These are phyloP conservation scores for Dicentrarchus labrax DNA, from an alignment of 2,113 vertebrate species.

Conservation along the genomic window DNA sequence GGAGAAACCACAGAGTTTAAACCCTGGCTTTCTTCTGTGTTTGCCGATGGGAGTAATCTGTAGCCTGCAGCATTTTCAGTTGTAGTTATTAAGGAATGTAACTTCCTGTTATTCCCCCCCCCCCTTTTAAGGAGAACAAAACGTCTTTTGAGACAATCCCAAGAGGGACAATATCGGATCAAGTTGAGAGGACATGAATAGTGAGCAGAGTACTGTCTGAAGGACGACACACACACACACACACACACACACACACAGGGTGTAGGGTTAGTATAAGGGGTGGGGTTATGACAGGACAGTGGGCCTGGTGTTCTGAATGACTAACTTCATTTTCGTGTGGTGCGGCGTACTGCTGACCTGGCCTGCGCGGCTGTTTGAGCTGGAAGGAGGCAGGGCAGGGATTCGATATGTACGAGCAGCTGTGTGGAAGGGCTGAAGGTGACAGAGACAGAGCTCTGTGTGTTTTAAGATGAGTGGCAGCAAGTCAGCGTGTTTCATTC, in stretches of 20 bases:
- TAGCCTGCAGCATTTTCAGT: slow-evolving; percentile 31
- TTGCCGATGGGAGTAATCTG: not conserved
- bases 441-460: slow-evolving; percentile 29
- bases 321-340: slow-evolving; percentile 66
- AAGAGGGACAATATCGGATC: slow-evolving; percentile 52
- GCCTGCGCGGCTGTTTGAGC: slow-evolving; percentile 50
- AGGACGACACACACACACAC: slow-evolving; percentile 28
- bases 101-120: slow-evolving; percentile 42
- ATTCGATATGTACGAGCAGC: slow-evolving; percentile 31
- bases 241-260: slow-evolving; percentile 13
- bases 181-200: slow-evolving; percentile 45
- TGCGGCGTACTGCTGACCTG: slow-evolving; percentile 56
- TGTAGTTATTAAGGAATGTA: slow-evolving; percentile 37
- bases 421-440: slow-evolving; percentile 36
- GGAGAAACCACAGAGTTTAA: not conserved
- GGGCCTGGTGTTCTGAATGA: slow-evolving; percentile 73
- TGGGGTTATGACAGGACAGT: slow-evolving; percentile 62
- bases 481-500: not conserved
- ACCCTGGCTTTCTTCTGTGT: slow-evolving; percentile 4
- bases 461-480: not conserved
- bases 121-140: slow-evolving; percentile 48
- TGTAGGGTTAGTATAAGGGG: slow-evolving; percentile 51
- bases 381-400: slow-evolving; percentile 7
- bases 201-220: slow-evolving; percentile 32
- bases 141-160: slow-evolving; percentile 55